Evolutionary conservation across 2,113 vertebrate genomes (phyloP).

Genomic region (Nibea coibor): DNA sequence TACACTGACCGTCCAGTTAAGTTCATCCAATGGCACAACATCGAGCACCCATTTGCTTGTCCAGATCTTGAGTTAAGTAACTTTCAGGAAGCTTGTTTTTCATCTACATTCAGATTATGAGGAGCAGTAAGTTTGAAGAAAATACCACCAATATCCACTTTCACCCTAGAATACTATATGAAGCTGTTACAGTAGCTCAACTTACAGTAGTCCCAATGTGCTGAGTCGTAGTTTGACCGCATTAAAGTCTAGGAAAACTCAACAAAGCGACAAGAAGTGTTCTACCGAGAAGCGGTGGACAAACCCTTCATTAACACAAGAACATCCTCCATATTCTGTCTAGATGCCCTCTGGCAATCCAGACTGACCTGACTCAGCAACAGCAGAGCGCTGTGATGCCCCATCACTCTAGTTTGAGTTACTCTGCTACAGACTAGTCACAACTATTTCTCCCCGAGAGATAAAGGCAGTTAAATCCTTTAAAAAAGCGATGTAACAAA

Average conservation of each 20-base stretch:
- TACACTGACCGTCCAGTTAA: background rate
- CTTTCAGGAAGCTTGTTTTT: background rate
- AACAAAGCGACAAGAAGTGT: conserved; percentile 15
- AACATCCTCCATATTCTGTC: conserved; percentile 24
- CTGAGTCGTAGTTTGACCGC: conserved; percentile 22
- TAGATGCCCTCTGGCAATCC: conserved; percentile 31
- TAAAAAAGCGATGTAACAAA: background rate
- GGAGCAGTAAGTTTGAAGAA: background rate
- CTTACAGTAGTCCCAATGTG: conserved; percentile 19
- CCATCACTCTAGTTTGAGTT: conserved; percentile 18
- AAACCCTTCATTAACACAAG: conserved; percentile 33
- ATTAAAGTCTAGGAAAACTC: conserved; percentile 6
- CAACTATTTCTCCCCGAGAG: background rate
- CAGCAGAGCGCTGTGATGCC: conserved; percentile 16
- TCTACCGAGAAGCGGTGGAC: conserved; percentile 16
- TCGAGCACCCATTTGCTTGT: too few species aligned
- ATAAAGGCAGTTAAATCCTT: background rate
- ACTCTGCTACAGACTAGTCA: background rate
- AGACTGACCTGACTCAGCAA: conserved; percentile 48
- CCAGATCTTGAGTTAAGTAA: background rate
- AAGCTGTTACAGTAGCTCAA: background rate
- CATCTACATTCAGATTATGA: background rate
- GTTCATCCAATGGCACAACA: background rate
- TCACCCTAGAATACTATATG: background rate
- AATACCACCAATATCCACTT: background rate